Evolutionary conservation across 1,140 invertebrate species (phyloP), one percentile per base, ranked within the genome.

Genomic region (Brachionus angularis): DNA sequence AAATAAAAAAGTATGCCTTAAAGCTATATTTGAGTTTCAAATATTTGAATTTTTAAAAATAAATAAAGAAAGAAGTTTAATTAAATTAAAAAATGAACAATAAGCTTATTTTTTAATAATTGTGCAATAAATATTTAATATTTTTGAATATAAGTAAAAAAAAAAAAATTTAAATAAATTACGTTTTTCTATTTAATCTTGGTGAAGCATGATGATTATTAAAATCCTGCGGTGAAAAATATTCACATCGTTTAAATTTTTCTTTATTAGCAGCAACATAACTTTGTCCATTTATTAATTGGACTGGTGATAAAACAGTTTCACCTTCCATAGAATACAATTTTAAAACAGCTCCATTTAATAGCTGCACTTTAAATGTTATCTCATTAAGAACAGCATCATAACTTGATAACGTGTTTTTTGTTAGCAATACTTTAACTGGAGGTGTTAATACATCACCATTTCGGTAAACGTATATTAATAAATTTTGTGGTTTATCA

Each of bases 391-490:
- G 25, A 58, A 71, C 70, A 33, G 50, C 46, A 33, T 42, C 50
- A 39, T 44, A 71, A 12, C 50, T 55, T 16, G 70, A 71, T 18
- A 50, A n/a, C 31, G 34, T 42, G 18, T 58, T 55, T 10, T 49
- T 71, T 16, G 34, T 7, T 0, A 71, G 18, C 16, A 71, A 33
- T 25, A 71, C 46, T 61, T 58, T 71, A n/a, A 25, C 34, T 33
- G 70, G 70, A 25, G 46, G 27, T 12, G 27, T 55, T 29, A 71
- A 25, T 31, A 34, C 27, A 27, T 71, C 70, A 29, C 70, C 70
- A 61, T 71, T 71, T 49, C 21, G 34, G 25, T 71, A 58, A 31
- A 71, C 70, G 58, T 52, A 50, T 29, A 71, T 52, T 14, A 71
- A 34, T 1, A 71, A 52, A 33, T 55, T 71, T 5, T 3, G 12